Conservation (phyloP, 2,888 invertebrate genomes). For the Pemphredon lugubris region DNA sequence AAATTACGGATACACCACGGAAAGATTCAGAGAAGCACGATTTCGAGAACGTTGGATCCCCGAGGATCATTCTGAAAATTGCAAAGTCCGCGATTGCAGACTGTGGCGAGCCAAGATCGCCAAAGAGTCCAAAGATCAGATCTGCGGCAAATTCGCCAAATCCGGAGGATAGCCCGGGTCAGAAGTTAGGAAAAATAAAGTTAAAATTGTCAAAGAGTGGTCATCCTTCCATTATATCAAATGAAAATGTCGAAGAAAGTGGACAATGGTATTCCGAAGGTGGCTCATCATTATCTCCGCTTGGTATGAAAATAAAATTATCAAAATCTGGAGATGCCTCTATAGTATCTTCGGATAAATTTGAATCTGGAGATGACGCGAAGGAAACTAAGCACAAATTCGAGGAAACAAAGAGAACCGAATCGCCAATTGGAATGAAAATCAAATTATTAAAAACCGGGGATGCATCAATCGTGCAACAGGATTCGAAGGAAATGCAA, state of each 20-base stretch:
- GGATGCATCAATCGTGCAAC: conserved; percentile 67
- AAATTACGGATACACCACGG: conserved; percentile 70
- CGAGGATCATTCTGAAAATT: conserved; percentile 78
- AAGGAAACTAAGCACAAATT: conserved; percentile 67
- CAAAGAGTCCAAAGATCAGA: conserved; percentile 78
- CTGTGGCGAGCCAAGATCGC: conserved; percentile 77
- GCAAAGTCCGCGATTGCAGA: conserved; percentile 79
- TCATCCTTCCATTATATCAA: conserved; percentile 79
- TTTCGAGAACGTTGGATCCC: conserved; percentile 77
- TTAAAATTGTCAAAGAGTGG: conserved; percentile 82
- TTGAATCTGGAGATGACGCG: conserved; percentile 62
- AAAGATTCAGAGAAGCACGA: conserved; percentile 75
- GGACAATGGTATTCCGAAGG: conserved; percentile 76
- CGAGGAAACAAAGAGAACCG: conserved; percentile 64
- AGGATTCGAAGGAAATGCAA: conserved; percentile 59
- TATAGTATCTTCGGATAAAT: conserved; percentile 68
- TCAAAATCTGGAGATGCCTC: conserved; percentile 73
- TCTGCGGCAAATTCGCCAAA: conserved; percentile 79
- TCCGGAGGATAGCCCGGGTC: conserved; percentile 79
- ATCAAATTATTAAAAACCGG: conserved; percentile 67
- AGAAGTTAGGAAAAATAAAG: conserved; percentile 83
- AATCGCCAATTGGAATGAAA: conserved; percentile 71
- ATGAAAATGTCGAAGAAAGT: conserved; percentile 73
- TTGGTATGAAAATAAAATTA: conserved; percentile 76
- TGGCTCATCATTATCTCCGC: conserved; percentile 70